Evolutionary conservation across 1,140 invertebrate genomes (phyloP).

Genomic region (Rhyzopertha dominica): DNA sequence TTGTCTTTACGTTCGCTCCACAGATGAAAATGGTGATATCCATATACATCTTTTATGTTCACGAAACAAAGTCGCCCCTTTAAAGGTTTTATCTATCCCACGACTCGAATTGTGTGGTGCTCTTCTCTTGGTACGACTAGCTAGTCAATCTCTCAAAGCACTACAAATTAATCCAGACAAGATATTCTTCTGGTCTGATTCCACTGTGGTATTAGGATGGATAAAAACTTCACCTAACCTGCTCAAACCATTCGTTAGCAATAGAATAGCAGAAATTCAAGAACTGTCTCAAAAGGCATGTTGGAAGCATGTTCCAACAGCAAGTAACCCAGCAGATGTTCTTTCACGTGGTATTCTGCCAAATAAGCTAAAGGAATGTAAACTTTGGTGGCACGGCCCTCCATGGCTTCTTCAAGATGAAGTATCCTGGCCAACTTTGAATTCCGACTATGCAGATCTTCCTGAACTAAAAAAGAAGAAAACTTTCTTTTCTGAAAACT

Average conservation of each 20-base stretch:
- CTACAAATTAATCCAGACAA: slow-evolving; percentile 11
- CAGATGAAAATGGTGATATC: neutral
- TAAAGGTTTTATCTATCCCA: slow-evolving; percentile 33
- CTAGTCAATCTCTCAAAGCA: slow-evolving; percentile 11
- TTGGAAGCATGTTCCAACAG: slow-evolving; percentile 34
- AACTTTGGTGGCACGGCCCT: slow-evolving; percentile 9
- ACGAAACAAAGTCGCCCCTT: slow-evolving; percentile 36
- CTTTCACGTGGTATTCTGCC: slow-evolving; percentile 22
- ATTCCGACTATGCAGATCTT: neutral
- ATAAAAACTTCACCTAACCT: slow-evolving; percentile 17
- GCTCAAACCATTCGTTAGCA: slow-evolving; percentile 43
- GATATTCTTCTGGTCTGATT: slow-evolving; percentile 33
- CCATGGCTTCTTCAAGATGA: neutral
- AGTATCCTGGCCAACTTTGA: neutral
- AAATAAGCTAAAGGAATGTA: slow-evolving; percentile 6
- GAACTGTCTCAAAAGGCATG: slow-evolving; percentile 3
- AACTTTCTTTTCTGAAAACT: too few relatives aligned
- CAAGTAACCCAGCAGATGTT: slow-evolving; percentile 29
- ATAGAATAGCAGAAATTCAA: slow-evolving; percentile 39
- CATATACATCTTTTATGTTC: slow-evolving; percentile 23
- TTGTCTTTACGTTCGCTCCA: slow-evolving; percentile 36
- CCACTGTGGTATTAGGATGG: slow-evolving; percentile 27
- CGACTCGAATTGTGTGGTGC: slow-evolving; percentile 38
- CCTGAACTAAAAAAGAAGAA: too few relatives aligned
- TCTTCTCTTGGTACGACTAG: slow-evolving; percentile 28